These are phyloP conservation scores for Oxygymnocypris stewartii DNA, from an alignment of 2,113 vertebrate genomes.

Conservation along the genomic window DNA sequence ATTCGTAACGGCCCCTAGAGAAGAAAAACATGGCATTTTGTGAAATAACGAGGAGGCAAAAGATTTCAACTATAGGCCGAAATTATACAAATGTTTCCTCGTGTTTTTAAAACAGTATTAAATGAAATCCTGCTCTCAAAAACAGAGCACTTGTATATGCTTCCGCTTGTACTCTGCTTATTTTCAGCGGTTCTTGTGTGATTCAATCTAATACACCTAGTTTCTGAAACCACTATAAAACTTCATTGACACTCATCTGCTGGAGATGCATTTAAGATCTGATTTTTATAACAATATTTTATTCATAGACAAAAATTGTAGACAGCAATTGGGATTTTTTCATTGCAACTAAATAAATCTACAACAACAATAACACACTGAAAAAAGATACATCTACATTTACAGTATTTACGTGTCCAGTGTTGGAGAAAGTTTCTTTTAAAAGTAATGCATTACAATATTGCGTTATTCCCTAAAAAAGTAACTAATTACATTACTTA, in stretches of 20 bases:
- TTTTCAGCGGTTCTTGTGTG: background rate
- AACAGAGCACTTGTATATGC: background rate
- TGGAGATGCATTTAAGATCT: background rate
- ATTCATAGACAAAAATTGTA: background rate
- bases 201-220: background rate
- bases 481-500: too few species aligned
- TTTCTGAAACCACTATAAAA: background rate
- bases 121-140: background rate
- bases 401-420: too few species aligned
- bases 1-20: constrained; percentile 80
- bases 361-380: background rate
- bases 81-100: background rate
- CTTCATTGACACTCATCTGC: background rate
- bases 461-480: too few species aligned
- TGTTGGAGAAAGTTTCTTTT: too few species aligned
- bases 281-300: background rate
- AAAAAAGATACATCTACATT: too few species aligned
- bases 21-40: background rate
- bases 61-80: background rate
- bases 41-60: background rate
- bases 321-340: background rate
- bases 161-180: background rate
- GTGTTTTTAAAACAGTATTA: background rate
- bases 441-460: too few species aligned
- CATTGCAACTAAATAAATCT: background rate